Evolutionary conservation across 2,797 vertebrate species (phyloP).

Genomic region (Syngnathus acus): DNA sequence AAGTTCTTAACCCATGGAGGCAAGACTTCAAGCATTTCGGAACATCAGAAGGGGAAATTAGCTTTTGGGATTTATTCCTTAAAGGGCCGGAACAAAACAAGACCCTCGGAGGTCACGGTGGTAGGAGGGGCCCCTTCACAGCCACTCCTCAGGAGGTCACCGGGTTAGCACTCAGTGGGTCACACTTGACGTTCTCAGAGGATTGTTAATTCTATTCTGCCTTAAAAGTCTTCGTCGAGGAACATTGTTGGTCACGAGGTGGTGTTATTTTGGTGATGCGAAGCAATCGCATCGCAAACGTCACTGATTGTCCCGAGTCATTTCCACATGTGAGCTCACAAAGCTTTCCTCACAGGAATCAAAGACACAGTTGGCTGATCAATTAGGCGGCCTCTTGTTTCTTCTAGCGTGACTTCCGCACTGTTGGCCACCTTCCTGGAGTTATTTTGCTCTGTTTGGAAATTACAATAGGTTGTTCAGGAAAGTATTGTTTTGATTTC

Average conservation of each 20-base stretch:
- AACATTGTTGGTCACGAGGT: constrained; percentile 31
- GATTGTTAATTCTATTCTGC: constrained; percentile 64
- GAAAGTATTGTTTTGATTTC: neutral
- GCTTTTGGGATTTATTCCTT: constrained; percentile 60
- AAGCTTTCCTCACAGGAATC: constrained; percentile 4
- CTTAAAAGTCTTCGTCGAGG: constrained; percentile 52
- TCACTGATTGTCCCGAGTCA: constrained; percentile 43
- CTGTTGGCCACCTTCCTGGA: neutral
- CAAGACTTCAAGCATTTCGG: constrained; percentile 33
- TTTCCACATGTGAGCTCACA: constrained; percentile 25
- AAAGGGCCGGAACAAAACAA: constrained; percentile 58
- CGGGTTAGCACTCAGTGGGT: constrained; percentile 33
- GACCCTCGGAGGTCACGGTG: constrained; percentile 42
- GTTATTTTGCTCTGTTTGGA: constrained; percentile 4
- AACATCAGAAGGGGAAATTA: constrained; percentile 54
- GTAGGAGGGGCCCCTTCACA: constrained; percentile 32
- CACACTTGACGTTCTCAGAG: constrained; percentile 42
- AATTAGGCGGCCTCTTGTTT: neutral
- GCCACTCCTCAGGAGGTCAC: constrained; percentile 45
- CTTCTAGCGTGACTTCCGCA: neutral
- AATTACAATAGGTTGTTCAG: neutral
- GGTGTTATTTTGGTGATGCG: constrained; percentile 43
- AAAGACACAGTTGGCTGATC: constrained; percentile 19
- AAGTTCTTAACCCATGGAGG: constrained; percentile 8
- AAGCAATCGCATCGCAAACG: constrained; percentile 53